Conservation (phyloP, 2,888 invertebrate species). For the Oeneis ivallda region DNA sequence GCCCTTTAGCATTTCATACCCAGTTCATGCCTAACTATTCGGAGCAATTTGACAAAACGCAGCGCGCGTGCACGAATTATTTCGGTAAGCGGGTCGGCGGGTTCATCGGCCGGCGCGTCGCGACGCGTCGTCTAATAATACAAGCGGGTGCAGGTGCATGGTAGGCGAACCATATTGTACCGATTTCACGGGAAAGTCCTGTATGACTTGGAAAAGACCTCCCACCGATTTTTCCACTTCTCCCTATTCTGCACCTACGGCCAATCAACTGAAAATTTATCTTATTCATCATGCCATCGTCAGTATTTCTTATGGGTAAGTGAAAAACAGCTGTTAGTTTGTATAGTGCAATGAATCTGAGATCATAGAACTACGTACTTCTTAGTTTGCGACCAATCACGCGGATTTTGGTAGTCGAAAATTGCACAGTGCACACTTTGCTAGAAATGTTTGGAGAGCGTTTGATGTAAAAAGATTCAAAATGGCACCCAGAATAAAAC, state of each 20-base stretch:
- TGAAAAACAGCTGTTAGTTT: no score
- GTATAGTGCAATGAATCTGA: no score
- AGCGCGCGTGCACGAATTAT: slow-evolving; percentile 22
- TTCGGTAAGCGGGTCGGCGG: slow-evolving; percentile 65
- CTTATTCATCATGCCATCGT: no score
- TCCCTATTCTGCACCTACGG: no score
- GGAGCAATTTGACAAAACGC: slow-evolving; percentile 31
- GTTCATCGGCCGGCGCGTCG: slow-evolving; percentile 76
- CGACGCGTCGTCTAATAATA: slow-evolving; percentile 35
- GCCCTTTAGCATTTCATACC: slow-evolving; percentile 24
- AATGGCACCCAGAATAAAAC: neutral
- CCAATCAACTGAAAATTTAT: no score
- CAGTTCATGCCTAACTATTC: slow-evolving; percentile 13
- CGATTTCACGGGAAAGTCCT: neutral
- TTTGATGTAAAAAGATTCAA: neutral
- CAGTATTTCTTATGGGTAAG: no score
- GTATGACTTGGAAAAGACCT: no score
- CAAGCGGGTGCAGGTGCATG: slow-evolving; percentile 70
- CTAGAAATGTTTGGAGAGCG: no score
- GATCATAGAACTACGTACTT: no score
- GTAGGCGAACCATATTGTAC: slow-evolving; percentile 30
- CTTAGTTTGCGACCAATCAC: no score
- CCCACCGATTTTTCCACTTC: no score
- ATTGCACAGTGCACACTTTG: neutral
- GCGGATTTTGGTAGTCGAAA: no score